These are phyloP conservation scores for Heliothis subflexa DNA, from an alignment of 1,140 invertebrate genomes.

Conservation along the genomic window DNA sequence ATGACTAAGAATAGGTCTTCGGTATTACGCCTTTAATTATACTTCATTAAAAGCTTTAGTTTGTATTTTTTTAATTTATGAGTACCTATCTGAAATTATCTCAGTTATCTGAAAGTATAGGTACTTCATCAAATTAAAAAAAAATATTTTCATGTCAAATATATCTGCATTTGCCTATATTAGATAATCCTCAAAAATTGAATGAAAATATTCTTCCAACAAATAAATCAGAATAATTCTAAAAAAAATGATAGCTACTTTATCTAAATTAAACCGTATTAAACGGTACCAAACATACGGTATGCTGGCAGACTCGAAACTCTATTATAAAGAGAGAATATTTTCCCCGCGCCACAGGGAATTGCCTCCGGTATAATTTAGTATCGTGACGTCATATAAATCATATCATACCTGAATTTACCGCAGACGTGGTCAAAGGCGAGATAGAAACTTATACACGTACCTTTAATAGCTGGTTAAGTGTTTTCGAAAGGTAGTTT, in stretches of 20 bases:
- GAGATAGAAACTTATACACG: slow-evolving; percentile 33
- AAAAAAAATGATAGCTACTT: slow-evolving; percentile 4
- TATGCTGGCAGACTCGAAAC: slow-evolving; percentile 2
- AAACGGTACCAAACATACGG: slow-evolving; percentile 23
- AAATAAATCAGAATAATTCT: slow-evolving; percentile 11
- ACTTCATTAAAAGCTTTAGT: background rate
- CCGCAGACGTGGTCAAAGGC: slow-evolving; percentile 41
- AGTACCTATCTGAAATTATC: too few relatives aligned
- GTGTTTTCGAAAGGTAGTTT: slow-evolving; percentile 37
- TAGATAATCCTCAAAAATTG: background rate
- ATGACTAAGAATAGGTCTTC: background rate
- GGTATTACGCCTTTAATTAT: background rate
- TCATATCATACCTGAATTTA: slow-evolving; percentile 46
- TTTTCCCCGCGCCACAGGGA: slow-evolving; percentile 34
- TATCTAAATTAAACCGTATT: slow-evolving; percentile 40
- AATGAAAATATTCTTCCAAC: background rate
- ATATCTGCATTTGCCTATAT: background rate
- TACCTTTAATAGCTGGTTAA: slow-evolving; percentile 33
- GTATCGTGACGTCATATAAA: slow-evolving; percentile 46
- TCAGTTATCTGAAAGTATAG: background rate
- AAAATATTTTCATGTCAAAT: background rate
- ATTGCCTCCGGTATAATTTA: slow-evolving; percentile 42
- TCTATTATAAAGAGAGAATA: slow-evolving; percentile 45
- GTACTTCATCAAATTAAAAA: background rate
- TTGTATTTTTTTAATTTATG: background rate